Conservation (phyloP, 2,888 invertebrate genomes). For the Cerastis rubricosa region DNA sequence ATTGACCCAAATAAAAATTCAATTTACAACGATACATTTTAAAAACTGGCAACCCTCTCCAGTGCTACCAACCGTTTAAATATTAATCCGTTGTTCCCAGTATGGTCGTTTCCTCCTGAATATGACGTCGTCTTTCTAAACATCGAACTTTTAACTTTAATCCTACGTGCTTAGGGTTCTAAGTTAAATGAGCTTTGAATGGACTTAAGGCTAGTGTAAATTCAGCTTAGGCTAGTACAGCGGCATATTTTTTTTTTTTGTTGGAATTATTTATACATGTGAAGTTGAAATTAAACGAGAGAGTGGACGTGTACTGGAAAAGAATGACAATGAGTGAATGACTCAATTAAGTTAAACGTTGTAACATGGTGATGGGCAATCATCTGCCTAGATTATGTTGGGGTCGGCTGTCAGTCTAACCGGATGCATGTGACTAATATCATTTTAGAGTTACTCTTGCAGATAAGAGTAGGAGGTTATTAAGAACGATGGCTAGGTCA, state of each 20-base stretch:
- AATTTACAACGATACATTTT: conserved; percentile 39
- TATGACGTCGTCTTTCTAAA: conserved; percentile 25
- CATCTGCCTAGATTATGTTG: not conserved
- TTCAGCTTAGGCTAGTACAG: conserved; percentile 34
- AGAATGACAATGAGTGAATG: not conserved
- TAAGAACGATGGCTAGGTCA: no score
- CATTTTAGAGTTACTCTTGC: not conserved
- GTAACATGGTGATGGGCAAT: not conserved
- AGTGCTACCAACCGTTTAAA: conserved; percentile 55
- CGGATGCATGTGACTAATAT: not conserved
- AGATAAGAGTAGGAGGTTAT: no score
- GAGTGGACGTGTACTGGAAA: not conserved
- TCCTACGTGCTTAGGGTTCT: conserved; percentile 4
- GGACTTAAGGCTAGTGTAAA: conserved; percentile 21
- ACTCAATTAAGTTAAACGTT: conserved; percentile 10
- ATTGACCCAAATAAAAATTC: conserved; percentile 5
- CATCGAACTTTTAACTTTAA: conserved; percentile 17
- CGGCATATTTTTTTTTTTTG: conserved; percentile 27
- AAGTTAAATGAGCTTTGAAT: conserved; percentile 8
- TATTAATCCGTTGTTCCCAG: conserved; percentile 54
- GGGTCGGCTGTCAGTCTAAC: not conserved
- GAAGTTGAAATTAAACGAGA: conserved; percentile 13
- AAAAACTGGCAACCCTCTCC: conserved; percentile 45
- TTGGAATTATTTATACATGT: conserved; percentile 16
- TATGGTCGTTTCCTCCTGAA: conserved; percentile 31